phyloP scores from a whole-genome alignment of 2,888 invertebrate species.

The Stenchaetothrips biformis region DNA sequence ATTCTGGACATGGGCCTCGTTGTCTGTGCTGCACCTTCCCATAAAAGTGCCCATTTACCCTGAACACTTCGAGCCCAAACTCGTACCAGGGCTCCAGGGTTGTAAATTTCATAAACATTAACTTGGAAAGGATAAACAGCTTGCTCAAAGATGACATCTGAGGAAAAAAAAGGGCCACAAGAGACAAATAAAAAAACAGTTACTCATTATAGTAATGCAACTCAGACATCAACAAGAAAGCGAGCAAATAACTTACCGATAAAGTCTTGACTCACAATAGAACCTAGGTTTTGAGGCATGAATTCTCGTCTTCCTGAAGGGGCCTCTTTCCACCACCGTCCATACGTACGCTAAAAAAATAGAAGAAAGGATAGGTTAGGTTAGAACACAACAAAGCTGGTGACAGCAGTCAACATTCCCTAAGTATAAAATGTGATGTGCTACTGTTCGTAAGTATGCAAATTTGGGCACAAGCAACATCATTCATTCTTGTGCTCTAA shows the following conservation, averaged over 20 bases:
- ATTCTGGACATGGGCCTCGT: constrained; percentile 61
- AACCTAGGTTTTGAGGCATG: constrained; percentile 65
- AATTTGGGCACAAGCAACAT: background rate
- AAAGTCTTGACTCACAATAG: constrained; percentile 70
- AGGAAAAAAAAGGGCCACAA: constrained; percentile 7
- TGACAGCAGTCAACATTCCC: background rate
- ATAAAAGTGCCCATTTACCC: constrained; percentile 65
- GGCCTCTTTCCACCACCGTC: constrained; percentile 78
- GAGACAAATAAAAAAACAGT: background rate
- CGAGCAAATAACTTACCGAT: constrained; percentile 55
- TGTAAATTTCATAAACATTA: constrained; percentile 77
- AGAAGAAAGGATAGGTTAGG: constrained; percentile 28
- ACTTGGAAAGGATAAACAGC: constrained; percentile 65
- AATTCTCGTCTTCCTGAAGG: constrained; percentile 65
- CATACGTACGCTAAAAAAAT: constrained; percentile 68
- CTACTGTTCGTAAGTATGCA: background rate
- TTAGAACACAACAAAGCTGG: background rate
- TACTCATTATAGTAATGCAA: background rate
- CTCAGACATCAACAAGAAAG: background rate
- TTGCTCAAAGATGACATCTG: constrained; percentile 62
- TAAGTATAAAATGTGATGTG: constrained; percentile 2
- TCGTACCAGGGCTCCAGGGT: constrained; percentile 76
- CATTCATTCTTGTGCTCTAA: background rate
- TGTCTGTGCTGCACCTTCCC: constrained; percentile 66
- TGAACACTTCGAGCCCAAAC: constrained; percentile 63